Evolutionary conservation across 2,888 invertebrate genomes (phyloP), one percentile per base, ranked within the genome.

Genomic region (Aspidiotus destructor): DNA sequence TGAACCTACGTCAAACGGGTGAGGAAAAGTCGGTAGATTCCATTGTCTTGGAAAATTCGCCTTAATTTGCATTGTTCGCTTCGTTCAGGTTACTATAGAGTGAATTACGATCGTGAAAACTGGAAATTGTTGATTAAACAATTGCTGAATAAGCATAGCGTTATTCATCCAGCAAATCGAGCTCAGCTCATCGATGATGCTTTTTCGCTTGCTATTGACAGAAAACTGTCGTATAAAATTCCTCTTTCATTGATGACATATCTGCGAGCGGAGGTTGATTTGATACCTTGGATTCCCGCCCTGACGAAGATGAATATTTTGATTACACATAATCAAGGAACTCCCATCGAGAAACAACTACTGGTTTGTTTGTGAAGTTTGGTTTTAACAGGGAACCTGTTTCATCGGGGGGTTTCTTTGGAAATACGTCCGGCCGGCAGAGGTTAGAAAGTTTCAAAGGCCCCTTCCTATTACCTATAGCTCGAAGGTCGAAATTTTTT

Each of bases 151-250:
- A 80, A 82, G 0, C 85, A n/a, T 75, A 78, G 40, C 82, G 83
- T 7, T 8, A 71, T 71, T 41, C 68, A 71, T 9, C 60, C 70
- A 58, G 77, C 85, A 13, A 89, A 89, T 76, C 81, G 86, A 73
- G 90, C 89, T 3, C 89, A 92, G 78, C 81, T 89, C 68, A 82
- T 94, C 13, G 88, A 93, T 74, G 95, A 95, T 76, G 81, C 86
- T 2, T 80, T 88, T 73, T 85, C 85, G 77, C 80, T 88, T 69
- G 89, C 88, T n/a, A 71, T 86, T 60, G 82, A 84, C 13, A 83
- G 83, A 2, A 73, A 81, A 17, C 77, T 87, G 70, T 74, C 76
- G 1, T 88, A 89, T 74, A 75, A 77, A 0, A 77, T 81, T 15
- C 84, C 87, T 0, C 80, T 93, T 57, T 79, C 81, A n/a, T 80